Percentiles rank a stretch among this genome's conserved stretches.
These are phyloP conservation scores for Microtus pennsylvanicus DNA, from an alignment of 2,113 vertebrate species.

Conservation along the genomic window DNA sequence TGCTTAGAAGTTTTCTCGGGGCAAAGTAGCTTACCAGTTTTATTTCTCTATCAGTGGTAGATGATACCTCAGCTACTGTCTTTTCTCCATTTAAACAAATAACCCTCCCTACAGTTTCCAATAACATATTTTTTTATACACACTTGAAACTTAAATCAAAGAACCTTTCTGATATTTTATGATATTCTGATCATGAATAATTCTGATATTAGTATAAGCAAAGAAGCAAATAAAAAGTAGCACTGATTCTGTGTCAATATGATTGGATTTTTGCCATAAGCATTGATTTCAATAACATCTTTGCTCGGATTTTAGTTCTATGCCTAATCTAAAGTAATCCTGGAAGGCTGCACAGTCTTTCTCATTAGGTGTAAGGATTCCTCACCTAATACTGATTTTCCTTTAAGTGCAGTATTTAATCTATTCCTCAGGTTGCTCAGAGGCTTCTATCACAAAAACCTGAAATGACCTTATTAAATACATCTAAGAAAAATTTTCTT, in stretches of 20 bases:
- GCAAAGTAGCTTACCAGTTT: background rate
- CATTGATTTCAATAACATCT: background rate
- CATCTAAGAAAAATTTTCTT: background rate
- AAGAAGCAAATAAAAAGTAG: background rate
- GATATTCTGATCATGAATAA: background rate
- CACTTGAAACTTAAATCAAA: background rate
- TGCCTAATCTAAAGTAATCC: background rate
- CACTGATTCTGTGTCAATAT: background rate
- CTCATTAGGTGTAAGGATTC: background rate
- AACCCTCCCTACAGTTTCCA: background rate
- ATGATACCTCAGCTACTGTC: background rate
- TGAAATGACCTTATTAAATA: background rate
- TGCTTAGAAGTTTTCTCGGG: background rate
- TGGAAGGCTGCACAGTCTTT: background rate
- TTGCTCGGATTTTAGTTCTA: background rate
- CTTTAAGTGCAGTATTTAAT: background rate
- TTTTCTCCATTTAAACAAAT: background rate
- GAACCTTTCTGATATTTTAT: background rate
- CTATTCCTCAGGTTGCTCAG: background rate
- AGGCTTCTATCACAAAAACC: background rate
- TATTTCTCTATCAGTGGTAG: background rate
- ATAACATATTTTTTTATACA: background rate
- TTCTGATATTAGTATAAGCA: background rate
- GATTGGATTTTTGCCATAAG: background rate
- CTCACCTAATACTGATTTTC: background rate